Conservation (phyloP, 2,888 invertebrate genomes). For the Scaptomyza parva region DNA sequence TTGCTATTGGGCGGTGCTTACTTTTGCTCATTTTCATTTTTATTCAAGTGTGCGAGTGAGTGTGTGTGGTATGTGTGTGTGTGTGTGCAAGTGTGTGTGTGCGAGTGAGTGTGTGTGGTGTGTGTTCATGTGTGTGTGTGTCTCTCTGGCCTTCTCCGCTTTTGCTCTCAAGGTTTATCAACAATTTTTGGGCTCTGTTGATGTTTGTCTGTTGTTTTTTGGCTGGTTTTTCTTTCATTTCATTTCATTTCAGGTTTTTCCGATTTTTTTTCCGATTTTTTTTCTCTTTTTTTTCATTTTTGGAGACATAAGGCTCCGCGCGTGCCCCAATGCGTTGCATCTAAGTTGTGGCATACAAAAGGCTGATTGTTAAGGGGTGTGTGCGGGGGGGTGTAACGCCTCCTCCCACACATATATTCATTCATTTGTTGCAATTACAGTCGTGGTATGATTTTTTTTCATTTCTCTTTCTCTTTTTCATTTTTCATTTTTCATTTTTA, state of each 20-base stretch:
- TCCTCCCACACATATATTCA: conserved; percentile 69
- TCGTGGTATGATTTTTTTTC: conserved; percentile 25
- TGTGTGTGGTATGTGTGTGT: too few species aligned
- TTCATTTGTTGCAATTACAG: conserved; percentile 78
- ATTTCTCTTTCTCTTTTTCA: neutral
- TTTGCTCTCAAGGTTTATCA: conserved; percentile 45
- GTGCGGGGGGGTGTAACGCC: conserved; percentile 5
- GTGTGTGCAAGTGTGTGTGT: conserved; percentile 2
- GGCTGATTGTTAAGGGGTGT: neutral
- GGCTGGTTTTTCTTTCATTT: conserved; percentile 6
- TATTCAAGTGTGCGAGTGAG: conserved; percentile 7
- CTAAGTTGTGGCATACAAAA: conserved; percentile 35
- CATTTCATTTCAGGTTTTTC: neutral
- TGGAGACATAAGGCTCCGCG: conserved; percentile 48
- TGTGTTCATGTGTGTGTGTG: conserved; percentile 10
- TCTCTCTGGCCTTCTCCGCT: conserved; percentile 30
- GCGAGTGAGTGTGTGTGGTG: conserved; percentile 5
- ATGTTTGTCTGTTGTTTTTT: conserved; percentile 8
- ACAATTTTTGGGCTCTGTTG: conserved; percentile 34
- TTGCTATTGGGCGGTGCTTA: conserved; percentile 36
- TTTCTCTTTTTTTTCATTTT: conserved; percentile 14
- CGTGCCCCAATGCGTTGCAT: conserved; percentile 75
- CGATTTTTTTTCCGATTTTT: neutral
- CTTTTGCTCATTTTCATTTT: conserved; percentile 73
- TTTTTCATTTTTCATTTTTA: conserved; percentile 14